Base-by-base conservation (phyloP, 2,797 vertebrate genomes). In the Pygocentrus nattereri region DNA sequence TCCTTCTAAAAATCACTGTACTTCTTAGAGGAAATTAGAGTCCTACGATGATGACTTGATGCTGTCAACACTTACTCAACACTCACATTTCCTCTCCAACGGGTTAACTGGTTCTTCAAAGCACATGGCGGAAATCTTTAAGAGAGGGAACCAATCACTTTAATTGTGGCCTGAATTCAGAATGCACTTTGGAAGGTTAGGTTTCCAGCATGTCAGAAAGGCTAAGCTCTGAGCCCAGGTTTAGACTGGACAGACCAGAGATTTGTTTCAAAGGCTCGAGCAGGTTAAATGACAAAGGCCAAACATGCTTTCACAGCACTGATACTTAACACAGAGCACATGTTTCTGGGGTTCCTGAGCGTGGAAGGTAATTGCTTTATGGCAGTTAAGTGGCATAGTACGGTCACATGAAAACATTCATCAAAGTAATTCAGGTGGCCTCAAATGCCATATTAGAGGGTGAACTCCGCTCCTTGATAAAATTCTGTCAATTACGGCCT, bases 241-340 rank as follows among this genome's bases (percentile, higher is more conserved):
- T n/a, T 68, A 69, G 79, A 64, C 70, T 64, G 54, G 50, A 61
- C 38, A 25, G 52, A 72, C 54, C 64, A 70, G 81, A 79, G 77
- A 47, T 67, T 68, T n/a, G 65, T 79, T 87, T 76, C 31, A 79
- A 84, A 62, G 71, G 47, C 67, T 67, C 74, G 71, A 76, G 52
- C 69, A 80, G 74, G 68, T 74, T 78, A 74, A 82, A 70, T 79
- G 75, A 87, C 70, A 61, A 85, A 83, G 67, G 44, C 70, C 70
- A 69, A 76, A 82, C 65, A 71, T 73, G 49, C 69, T 79, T 76
- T 74, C 74, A 84, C 84, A 85, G 61, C 80, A 71, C 73, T 56
- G 52, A 68, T 78, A 58, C 76, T 82, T 72, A 82, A 86, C 79
- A 80, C 79, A 58, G 52, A 68, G 64, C 83, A 86, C 69, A 80